Percentiles rank a stretch among this genome's conserved stretches.
These are phyloP conservation scores for Lycaon pictus DNA, from an alignment of 2,113 vertebrate genomes.

Conservation along the genomic window DNA sequence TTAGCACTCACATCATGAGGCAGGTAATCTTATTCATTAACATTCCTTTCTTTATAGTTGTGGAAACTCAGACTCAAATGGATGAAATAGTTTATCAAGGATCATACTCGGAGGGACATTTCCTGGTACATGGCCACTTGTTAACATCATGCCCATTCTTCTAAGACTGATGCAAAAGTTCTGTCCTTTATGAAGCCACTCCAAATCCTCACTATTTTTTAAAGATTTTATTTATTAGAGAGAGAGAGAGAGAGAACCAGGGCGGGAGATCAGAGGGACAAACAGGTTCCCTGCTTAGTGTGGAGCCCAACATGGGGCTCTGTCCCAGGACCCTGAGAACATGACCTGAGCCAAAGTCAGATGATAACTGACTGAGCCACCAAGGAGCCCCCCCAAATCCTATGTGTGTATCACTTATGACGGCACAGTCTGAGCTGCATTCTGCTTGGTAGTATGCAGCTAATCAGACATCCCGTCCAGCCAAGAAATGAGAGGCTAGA, in stretches of 20 bases:
- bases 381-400: neutral
- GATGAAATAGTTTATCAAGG: neutral
- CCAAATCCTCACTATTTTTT: neutral
- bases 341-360: neutral
- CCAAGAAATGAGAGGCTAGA: neutral
- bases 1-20: neutral
- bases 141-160: neutral
- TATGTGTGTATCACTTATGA: neutral
- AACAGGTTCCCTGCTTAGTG: neutral
- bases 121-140: neutral
- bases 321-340: neutral
- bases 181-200: neutral
- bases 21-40: neutral
- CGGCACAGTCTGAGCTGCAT: neutral
- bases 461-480: neutral
- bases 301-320: neutral
- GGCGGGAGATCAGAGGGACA: neutral
- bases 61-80: neutral
- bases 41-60: neutral
- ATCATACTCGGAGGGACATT: rapidly evolving
- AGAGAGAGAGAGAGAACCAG: neutral
- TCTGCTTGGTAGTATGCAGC: neutral
- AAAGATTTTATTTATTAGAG: neutral
- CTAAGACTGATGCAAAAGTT: neutral
- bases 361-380: neutral